Base-by-base conservation (phyloP, 2,888 invertebrate species). In the Spisula subtruncata region DNA sequence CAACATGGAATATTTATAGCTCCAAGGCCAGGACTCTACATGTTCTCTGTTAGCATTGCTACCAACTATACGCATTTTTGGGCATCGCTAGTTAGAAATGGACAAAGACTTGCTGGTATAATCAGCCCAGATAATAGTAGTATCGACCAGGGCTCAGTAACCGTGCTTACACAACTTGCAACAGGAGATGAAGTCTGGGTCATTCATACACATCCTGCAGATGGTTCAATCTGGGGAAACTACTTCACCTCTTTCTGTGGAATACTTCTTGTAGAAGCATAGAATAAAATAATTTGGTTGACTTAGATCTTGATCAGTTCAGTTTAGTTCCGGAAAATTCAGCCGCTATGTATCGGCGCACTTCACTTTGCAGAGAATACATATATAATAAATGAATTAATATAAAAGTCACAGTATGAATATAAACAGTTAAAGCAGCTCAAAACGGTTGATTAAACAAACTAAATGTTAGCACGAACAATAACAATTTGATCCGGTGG, bases 1-100 rank as follows among this genome's bases (percentile, higher is more conserved):
- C 84, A 75, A 32, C 84, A 84, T 75, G 84, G 84, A 46, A n/a
- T 84, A 29, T 84, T 84, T 46, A 84, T 84, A 12, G 75, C 84
- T 29, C 84, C 84, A 48, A 71, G 46, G 48, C 25, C 71, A 46
- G 84, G 84, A 75, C n/a, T 84, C 8, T 84, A 84, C n/a, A 16
- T 84, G 1, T 84, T 84, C 25, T 84, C 84, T 8, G 71, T 66
- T 0, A 71, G 71, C 8, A 29, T 84, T 2, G 75, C 71, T 18
- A 32, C 48, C 0, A 4, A 75, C 0, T 12, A 35, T 66, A 10
- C 0, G 8, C 10, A 25, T n/a, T 48, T 51, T 29, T 75, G 41
- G 41, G 71, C 71, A 46, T 0, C 35, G 0, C 0, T 84, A 25
- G n/a, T 29, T 5, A 71, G 41, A 51, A 75, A 84, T 48, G 84